Evolutionary conservation across 2,113 vertebrate genomes (phyloP).

Genomic region (Alligator sinensis): DNA sequence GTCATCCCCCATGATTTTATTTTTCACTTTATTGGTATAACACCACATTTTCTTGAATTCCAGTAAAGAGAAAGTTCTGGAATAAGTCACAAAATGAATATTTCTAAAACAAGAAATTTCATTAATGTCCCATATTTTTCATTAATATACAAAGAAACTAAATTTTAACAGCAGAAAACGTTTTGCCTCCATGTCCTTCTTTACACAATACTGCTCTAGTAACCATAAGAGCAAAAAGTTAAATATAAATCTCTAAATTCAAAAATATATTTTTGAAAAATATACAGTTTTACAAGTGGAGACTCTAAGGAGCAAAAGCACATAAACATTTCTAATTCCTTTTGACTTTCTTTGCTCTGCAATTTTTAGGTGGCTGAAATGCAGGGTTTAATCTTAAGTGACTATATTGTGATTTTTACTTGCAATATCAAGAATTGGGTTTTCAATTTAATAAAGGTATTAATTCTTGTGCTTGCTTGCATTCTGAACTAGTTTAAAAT

Average conservation of each 20-base stretch:
- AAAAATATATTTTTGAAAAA: neutral
- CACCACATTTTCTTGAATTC: neutral
- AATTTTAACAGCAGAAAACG: neutral
- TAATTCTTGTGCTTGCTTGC: neutral
- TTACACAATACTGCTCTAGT: neutral
- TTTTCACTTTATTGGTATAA: neutral
- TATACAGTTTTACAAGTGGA: neutral
- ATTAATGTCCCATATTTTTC: neutral
- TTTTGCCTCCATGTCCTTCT: neutral
- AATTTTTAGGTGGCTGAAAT: neutral
- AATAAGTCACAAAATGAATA: neutral
- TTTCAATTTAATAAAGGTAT: neutral
- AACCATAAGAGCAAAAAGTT: neutral
- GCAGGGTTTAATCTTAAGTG: neutral
- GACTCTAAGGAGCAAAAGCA: neutral
- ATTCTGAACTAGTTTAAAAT: neutral
- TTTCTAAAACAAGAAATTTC: neutral
- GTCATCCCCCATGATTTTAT: neutral
- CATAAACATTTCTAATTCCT: neutral
- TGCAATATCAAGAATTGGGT: neutral
- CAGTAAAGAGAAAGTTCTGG: neutral
- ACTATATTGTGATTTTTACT: neutral
- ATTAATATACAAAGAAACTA: too few relatives aligned
- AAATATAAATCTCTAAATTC: neutral
- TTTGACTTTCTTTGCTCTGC: neutral